These are phyloP conservation scores for Alouatta palliata DNA, from an alignment of 2,113 vertebrate genomes.

Conservation along the genomic window DNA sequence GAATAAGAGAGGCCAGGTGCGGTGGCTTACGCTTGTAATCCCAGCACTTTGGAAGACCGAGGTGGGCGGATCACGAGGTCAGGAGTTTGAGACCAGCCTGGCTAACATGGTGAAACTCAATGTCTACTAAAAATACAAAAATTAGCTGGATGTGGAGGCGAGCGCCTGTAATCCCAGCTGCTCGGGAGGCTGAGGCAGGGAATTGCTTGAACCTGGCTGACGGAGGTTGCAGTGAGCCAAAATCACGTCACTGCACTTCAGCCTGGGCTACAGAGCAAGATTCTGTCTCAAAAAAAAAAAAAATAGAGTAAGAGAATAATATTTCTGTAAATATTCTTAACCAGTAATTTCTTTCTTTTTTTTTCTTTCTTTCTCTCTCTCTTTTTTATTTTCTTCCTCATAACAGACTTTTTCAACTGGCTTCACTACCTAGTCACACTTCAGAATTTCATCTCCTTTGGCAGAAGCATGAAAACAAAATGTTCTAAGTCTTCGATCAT, in stretches of 20 bases:
- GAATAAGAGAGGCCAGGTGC: neutral
- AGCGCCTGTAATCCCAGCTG: no score
- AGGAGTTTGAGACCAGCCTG: no score
- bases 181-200: no score
- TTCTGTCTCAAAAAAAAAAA: no score
- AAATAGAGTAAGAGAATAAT: neutral
- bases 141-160: no score
- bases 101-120: no score
- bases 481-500: neutral
- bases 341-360: neutral
- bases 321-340: neutral
- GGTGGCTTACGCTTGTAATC: accelerated
- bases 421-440: neutral
- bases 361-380: neutral
- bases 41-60: no score
- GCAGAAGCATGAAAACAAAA: neutral
- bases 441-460: neutral
- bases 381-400: neutral
- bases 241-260: no score
- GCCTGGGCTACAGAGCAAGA: no score
- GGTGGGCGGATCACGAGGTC: accelerated
- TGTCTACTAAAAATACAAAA: no score
- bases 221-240: no score
- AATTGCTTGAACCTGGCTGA: no score
- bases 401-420: neutral